phyloP scores from a whole-genome alignment of 2,888 invertebrate genomes.

The Linnaemya tessellans region DNA sequence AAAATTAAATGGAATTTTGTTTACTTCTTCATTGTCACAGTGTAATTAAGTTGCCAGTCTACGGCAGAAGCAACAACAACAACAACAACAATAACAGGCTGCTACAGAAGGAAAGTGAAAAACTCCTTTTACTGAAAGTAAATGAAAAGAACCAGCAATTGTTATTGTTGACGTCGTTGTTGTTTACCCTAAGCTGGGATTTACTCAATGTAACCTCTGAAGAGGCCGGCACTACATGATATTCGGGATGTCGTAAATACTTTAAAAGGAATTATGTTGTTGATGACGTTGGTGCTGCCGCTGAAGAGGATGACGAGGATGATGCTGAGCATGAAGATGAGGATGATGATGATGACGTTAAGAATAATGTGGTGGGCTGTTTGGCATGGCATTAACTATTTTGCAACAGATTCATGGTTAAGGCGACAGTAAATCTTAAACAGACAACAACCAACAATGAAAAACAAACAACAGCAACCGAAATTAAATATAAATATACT shows the following conservation, averaged over 20 bases:
- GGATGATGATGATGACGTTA: slow-evolving; percentile 29
- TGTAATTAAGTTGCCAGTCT: slow-evolving; percentile 52
- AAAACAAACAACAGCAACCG: slow-evolving; percentile 32
- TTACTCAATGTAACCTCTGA: slow-evolving; percentile 44
- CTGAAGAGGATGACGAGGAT: neutral
- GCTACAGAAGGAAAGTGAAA: slow-evolving; percentile 29
- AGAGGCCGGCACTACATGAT: slow-evolving; percentile 18
- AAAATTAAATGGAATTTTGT: slow-evolving; percentile 54
- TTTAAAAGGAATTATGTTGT: slow-evolving; percentile 25
- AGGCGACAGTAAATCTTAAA: slow-evolving; percentile 71
- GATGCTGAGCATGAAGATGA: slow-evolving; percentile 8
- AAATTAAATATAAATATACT: slow-evolving; percentile 46
- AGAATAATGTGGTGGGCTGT: slow-evolving; percentile 27
- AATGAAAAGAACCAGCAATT: slow-evolving; percentile 33
- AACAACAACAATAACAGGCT: neutral
- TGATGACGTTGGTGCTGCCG: neutral
- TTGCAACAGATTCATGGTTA: slow-evolving; percentile 64
- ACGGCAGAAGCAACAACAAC: neutral
- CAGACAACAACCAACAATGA: slow-evolving; percentile 56
- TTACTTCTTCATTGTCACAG: slow-evolving; percentile 45
- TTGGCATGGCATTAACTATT: slow-evolving; percentile 19
- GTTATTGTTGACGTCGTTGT: slow-evolving; percentile 13
- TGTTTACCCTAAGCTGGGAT: slow-evolving; percentile 53
- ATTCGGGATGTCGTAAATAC: slow-evolving; percentile 55
- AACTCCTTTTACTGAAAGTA: slow-evolving; percentile 23